Conservation (phyloP, 2,113 vertebrate species). For the Aphelocoma coerulescens region DNA sequence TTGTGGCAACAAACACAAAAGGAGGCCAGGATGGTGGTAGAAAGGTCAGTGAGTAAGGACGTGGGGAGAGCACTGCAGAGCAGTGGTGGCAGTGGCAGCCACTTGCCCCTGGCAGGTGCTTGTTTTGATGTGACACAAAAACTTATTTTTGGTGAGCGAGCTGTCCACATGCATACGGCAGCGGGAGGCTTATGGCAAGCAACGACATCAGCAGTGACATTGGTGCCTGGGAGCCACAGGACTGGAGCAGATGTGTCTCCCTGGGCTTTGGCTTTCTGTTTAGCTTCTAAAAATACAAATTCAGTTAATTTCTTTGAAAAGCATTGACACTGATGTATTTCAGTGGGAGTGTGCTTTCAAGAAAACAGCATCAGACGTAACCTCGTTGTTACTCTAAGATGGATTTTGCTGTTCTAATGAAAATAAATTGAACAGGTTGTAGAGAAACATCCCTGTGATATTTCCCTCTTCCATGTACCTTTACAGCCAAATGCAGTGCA, state of each 20-base stretch:
- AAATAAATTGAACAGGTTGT: not conserved
- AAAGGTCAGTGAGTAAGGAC: conserved; percentile 41
- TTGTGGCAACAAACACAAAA: not conserved
- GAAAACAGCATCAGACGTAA: not conserved
- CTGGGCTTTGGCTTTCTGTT: not conserved
- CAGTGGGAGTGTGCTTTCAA: not conserved
- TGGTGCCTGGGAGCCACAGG: not conserved
- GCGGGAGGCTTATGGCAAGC: not conserved
- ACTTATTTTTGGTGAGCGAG: conserved; percentile 32
- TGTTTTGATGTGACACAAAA: conserved; percentile 28
- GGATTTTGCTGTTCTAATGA: not conserved
- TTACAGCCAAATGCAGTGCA: not conserved
- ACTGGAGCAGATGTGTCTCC: not conserved
- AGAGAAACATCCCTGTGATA: not conserved
- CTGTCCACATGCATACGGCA: not conserved
- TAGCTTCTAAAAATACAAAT: conserved; percentile 6
- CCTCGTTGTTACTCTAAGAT: not conserved
- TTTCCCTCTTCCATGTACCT: not conserved
- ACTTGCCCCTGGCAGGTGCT: conserved; percentile 31
- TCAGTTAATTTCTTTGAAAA: not conserved
- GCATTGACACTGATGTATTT: not conserved
- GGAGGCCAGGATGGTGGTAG: not conserved
- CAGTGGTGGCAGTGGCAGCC: not conserved
- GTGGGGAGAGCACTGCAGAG: not conserved
- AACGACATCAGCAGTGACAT: not conserved